Evolutionary conservation across 2,888 invertebrate genomes (phyloP).

Genomic region (Pterobdella sp.): DNA sequence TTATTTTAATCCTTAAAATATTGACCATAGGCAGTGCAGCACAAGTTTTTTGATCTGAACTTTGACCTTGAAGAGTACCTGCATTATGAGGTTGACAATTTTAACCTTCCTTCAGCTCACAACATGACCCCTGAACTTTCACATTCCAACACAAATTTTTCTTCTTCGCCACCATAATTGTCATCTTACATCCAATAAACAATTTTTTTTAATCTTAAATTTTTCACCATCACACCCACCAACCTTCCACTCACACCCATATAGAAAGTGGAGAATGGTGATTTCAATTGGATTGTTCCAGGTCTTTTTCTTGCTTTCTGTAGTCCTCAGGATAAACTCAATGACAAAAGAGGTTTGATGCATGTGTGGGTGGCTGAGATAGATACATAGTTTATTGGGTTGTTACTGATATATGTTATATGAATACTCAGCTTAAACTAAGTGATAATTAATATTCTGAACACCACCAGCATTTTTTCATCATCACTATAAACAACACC

Average conservation of each 20-base stretch:
- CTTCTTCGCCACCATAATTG: not conserved
- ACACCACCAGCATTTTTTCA: too few relatives aligned
- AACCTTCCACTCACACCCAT: not conserved
- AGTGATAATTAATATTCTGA: too few relatives aligned
- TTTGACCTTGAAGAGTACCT: constrained; percentile 28
- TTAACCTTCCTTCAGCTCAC: not conserved
- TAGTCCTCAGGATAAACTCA: constrained; percentile 69
- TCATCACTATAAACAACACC: not conserved
- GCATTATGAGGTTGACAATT: constrained; percentile 26
- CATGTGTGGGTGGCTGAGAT: too few relatives aligned
- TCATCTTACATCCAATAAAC: not conserved
- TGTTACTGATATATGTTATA: too few relatives aligned
- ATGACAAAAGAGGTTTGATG: constrained; percentile 64
- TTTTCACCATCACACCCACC: not conserved
- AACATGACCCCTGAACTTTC: not conserved
- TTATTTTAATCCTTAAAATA: too few relatives aligned
- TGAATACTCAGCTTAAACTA: too few relatives aligned
- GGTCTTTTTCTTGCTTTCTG: constrained; percentile 94
- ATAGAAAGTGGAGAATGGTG: constrained; percentile 33
- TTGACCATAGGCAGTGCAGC: constrained; percentile 17
- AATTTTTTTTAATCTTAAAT: not conserved
- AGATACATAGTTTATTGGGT: too few relatives aligned
- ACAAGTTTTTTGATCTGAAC: constrained; percentile 23
- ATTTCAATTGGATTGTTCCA: constrained; percentile 92
- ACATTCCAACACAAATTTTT: not conserved